phyloP scores from a whole-genome alignment of 2,797 vertebrate genomes.

The Chiloscyllium punctatum region DNA sequence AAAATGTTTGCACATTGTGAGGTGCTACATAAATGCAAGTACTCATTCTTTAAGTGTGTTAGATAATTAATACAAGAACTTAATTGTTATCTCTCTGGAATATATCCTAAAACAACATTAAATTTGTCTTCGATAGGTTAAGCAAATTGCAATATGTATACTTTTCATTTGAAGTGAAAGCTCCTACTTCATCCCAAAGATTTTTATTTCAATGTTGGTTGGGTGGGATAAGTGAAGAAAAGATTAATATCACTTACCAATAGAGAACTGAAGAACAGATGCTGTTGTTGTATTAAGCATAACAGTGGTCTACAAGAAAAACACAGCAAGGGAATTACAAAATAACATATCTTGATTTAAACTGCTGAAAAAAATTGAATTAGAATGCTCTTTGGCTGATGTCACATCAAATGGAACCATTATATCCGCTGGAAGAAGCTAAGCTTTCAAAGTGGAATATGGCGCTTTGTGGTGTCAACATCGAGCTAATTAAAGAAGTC shows the following conservation, averaged over 20 bases:
- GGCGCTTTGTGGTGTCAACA: neutral
- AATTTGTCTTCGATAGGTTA: neutral
- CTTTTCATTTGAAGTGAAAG: neutral
- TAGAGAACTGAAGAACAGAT: conserved; percentile 87
- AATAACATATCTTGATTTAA: neutral
- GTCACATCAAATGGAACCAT: neutral
- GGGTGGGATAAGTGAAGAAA: neutral
- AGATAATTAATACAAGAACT: neutral
- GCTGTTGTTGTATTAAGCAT: conserved; percentile 89
- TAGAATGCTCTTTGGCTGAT: neutral
- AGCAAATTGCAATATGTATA: neutral
- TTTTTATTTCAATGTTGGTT: neutral
- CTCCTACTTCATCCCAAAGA: neutral
- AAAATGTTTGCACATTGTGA: too few species aligned
- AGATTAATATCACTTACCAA: conserved; percentile 72
- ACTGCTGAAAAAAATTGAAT: conserved; percentile 16
- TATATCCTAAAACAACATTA: neutral
- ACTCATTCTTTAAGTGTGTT: too few species aligned
- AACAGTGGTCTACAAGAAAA: conserved; percentile 65
- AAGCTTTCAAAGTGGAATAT: neutral
- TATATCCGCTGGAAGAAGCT: too few species aligned
- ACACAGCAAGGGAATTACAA: neutral
- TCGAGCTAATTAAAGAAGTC: neutral
- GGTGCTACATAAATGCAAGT: too few species aligned
- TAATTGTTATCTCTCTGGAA: neutral